These are phyloP conservation scores for Notothenia rossii DNA, from an alignment of 2,113 vertebrate species.

Conservation along the genomic window DNA sequence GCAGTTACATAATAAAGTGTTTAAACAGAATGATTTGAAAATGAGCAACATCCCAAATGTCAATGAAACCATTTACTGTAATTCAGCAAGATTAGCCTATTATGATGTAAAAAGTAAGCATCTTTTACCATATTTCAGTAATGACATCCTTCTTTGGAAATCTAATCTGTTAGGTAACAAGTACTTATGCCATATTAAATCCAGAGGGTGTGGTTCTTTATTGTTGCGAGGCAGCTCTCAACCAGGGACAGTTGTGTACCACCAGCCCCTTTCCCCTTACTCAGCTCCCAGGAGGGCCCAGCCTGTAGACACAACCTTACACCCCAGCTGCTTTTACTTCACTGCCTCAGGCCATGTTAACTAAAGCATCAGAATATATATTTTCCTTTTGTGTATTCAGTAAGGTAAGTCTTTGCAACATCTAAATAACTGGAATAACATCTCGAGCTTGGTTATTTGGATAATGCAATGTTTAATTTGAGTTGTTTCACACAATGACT, in stretches of 20 bases:
- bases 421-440: neutral
- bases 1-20: neutral
- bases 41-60: neutral
- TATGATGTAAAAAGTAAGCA: constrained; percentile 23
- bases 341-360: constrained; percentile 17
- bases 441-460: neutral
- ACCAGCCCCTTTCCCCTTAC: constrained; percentile 45
- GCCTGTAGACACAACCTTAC: constrained; percentile 45
- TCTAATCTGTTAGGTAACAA: constrained; percentile 49
- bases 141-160: constrained; percentile 63
- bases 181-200: constrained; percentile 40
- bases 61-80: constrained; percentile 5
- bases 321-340: constrained; percentile 53
- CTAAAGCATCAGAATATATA: constrained; percentile 7
- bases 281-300: constrained; percentile 61
- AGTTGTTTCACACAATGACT: neutral
- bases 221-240: constrained; percentile 28
- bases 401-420: constrained; percentile 16
- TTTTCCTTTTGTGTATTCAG: constrained; percentile 11
- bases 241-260: constrained; percentile 63
- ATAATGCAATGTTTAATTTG: neutral
- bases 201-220: constrained; percentile 68
- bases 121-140: constrained; percentile 41
- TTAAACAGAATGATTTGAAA: neutral
- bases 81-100: constrained; percentile 2